Evolutionary conservation across 2,113 vertebrate species (phyloP).

Genomic region (Lonchura striata): DNA sequence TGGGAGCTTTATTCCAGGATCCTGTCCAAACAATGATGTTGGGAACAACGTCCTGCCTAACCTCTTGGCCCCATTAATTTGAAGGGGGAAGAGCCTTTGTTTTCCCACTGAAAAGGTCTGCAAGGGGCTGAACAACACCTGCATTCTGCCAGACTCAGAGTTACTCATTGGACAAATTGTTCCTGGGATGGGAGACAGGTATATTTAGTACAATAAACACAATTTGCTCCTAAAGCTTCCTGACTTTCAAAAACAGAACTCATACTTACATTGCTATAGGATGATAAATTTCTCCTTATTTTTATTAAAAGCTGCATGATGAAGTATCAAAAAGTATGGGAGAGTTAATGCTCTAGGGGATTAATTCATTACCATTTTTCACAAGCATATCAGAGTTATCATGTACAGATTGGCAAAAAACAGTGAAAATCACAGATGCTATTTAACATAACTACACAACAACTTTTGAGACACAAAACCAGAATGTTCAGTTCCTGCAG

Average conservation of each 20-base stretch:
- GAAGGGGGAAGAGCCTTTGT: neutral
- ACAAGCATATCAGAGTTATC: neutral
- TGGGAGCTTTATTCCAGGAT: neutral
- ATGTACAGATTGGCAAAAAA: neutral
- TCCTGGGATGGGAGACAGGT: neutral
- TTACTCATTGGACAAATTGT: neutral
- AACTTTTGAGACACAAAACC: neutral
- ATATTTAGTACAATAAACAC: neutral
- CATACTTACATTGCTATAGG: neutral
- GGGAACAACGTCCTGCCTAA: neutral
- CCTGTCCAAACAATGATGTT: accelerated
- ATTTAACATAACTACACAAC: neutral
- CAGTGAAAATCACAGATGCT: neutral
- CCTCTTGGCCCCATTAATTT: neutral
- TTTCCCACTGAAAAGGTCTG: neutral
- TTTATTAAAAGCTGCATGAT: neutral
- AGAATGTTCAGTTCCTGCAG: neutral
- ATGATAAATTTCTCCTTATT: neutral
- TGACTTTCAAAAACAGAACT: neutral
- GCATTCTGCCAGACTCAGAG: neutral
- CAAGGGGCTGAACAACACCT: neutral
- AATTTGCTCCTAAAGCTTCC: neutral
- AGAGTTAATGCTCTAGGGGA: neutral
- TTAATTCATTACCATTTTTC: neutral
- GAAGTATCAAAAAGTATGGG: neutral